Conservation (phyloP, 2,797 vertebrate species). For the Peromyscus nudipes region DNA sequence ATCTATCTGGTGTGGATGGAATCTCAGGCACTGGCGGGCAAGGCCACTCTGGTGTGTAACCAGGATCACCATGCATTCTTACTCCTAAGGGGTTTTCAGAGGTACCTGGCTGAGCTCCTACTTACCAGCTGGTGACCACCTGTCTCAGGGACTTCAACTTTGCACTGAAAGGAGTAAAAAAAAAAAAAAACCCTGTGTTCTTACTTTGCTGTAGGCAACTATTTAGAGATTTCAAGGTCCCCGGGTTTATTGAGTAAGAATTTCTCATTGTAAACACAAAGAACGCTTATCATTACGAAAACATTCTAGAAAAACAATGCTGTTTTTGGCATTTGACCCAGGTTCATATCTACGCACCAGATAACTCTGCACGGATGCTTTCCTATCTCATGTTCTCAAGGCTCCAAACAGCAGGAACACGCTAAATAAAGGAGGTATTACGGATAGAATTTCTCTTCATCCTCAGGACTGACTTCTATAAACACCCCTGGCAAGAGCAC, state of each 20-base stretch:
- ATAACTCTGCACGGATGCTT: constrained; percentile 50
- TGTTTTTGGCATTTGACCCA: constrained; percentile 68
- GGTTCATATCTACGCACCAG: constrained; percentile 66
- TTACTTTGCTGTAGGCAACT: constrained; percentile 56
- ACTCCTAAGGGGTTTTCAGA: constrained; percentile 67
- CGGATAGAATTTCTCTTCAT: constrained; percentile 46
- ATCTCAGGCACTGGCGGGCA: constrained; percentile 14
- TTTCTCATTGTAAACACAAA: constrained; percentile 75
- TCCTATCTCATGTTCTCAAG: constrained; percentile 76
- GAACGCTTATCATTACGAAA: constrained; percentile 77
- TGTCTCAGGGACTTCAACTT: constrained; percentile 65
- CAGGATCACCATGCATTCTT: constrained; percentile 61
- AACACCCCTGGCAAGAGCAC: constrained; percentile 14
- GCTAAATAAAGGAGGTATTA: constrained; percentile 65
- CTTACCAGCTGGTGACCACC: constrained; percentile 73
- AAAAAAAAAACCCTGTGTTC: constrained; percentile 42
- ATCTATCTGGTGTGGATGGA: constrained; percentile 19
- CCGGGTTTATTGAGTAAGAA: constrained; percentile 52
- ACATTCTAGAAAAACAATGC: constrained; percentile 74
- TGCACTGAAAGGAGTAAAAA: constrained; percentile 10
- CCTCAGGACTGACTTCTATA: constrained; percentile 21
- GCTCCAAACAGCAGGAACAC: constrained; percentile 53
- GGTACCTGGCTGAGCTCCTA: constrained; percentile 72
- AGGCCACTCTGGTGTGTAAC: constrained; percentile 43
- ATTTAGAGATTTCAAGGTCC: constrained; percentile 74